Percentiles rank a stretch among this genome's conserved stretches.
Evolutionary conservation across 2,113 vertebrate species (phyloP).

Genomic region (Cebidichthys violaceus): DNA sequence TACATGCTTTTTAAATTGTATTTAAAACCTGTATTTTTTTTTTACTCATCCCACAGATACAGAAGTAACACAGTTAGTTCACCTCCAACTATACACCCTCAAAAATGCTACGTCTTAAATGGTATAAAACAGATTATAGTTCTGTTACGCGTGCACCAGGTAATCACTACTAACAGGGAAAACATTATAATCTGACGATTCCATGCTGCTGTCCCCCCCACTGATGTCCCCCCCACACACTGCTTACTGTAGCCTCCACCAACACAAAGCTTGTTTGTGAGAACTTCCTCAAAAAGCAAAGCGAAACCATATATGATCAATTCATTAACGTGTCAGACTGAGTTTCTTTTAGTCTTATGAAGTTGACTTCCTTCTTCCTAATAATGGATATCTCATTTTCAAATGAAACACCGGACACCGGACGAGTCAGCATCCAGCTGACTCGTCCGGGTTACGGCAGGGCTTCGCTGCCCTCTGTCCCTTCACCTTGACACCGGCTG

Average conservation of each 20-base stretch:
- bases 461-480: slow-evolving; percentile 50
- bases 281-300: too few relatives aligned
- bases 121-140: background rate
- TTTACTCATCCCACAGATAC: background rate
- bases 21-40: background rate
- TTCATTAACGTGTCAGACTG: background rate
- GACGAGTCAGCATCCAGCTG: slow-evolving; percentile 47
- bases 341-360: background rate
- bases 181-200: background rate
- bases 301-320: too few relatives aligned
- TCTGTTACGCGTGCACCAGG: background rate
- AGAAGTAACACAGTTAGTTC: background rate
- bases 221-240: background rate
- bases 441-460: slow-evolving; percentile 37
- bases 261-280: background rate
- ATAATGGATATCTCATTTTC: background rate
- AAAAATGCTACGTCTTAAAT: background rate
- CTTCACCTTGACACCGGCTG: slow-evolving; percentile 25
- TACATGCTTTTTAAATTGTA: background rate
- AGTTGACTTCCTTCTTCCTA: background rate
- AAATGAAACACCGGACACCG: too few relatives aligned
- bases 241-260: background rate
- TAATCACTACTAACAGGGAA: background rate
- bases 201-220: background rate
- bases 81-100: background rate